Evolutionary conservation across 2,113 vertebrate species (phyloP).

Genomic region (Daphoenositta chrysoptera): DNA sequence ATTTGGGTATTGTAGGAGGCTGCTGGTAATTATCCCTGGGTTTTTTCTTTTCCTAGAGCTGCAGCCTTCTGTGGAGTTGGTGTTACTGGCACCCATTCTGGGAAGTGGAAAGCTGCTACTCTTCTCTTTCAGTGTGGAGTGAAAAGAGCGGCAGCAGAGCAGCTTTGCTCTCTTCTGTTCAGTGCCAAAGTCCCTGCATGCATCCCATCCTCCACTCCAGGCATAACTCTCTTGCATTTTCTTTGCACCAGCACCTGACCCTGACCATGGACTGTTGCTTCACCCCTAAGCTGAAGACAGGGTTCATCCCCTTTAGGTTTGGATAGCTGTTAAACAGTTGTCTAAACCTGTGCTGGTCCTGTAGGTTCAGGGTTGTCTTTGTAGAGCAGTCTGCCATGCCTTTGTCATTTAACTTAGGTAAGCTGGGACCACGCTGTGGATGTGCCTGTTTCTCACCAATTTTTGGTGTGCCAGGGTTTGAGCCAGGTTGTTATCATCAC

Average conservation of each 20-base stretch:
- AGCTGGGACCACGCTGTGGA: background rate
- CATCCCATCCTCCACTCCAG: background rate
- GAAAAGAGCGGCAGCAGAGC: background rate
- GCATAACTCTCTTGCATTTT: background rate
- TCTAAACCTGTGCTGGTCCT: background rate
- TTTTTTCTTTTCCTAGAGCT: background rate
- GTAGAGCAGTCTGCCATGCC: background rate
- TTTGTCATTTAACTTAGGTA: background rate
- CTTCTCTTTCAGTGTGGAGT: background rate
- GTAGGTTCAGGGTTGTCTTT: background rate
- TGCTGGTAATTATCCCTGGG: constrained; percentile 78
- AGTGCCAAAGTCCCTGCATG: background rate
- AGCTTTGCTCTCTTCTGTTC: background rate
- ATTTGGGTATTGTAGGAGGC: constrained; percentile 93
- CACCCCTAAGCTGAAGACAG: background rate
- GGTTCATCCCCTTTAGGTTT: background rate
- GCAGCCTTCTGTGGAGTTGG: background rate
- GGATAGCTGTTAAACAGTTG: background rate
- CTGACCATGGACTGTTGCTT: background rate
- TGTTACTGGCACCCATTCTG: background rate
- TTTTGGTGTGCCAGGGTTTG: background rate
- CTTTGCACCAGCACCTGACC: background rate
- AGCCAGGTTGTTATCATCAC: background rate
- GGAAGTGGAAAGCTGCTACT: background rate
- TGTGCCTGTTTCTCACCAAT: background rate